Evolutionary conservation across 2,113 vertebrate species (phyloP), one percentile per base, ranked within the genome.

Genomic region (Grammomys dolichurus): DNA sequence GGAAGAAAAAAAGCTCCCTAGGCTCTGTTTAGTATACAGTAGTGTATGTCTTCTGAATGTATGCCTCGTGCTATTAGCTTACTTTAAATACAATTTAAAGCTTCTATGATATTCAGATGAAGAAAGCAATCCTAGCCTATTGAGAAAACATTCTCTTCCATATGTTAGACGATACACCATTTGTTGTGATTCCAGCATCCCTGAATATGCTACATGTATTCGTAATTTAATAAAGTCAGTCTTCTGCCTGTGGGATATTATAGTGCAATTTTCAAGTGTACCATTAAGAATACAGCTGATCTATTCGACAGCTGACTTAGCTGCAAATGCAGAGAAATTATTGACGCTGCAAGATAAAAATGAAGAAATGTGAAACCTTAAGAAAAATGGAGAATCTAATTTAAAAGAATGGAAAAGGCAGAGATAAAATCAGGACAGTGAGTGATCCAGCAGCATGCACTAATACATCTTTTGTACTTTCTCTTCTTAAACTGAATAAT

Each of bases 381-480:
- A 96, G 96, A 95, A 94, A 97, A 96, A 96, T 76, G 86, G 95
- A 95, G 92, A 96, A 81, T 94, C 73, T 95, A 93, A 94, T 95
- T 94, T 97, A 91, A 97, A 97, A 96, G 87, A 97, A 97, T 92
- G 91, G 91, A 93, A 95, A 91, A 72, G 33, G 56, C 70, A 87
- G 86, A 96, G 97, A 97, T 95, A 96, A 96, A 96, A 97, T 93
- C 93, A 93, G 46, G 94, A 96, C 92, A 96, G 95, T 97, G 95
- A 97, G 90, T 96, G 96, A 97, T 97, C 91, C 78, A 96, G 84
- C 75, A 67, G 78, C 48, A 81, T 43, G 75, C 56, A 69, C 93
- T 96, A 97, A 97, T 97, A 90, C 72, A 96, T 97, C 95, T 97
- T 97, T 96, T 94, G 95, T 94, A 89, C 78, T 95, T 96, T 97